A percentile compares a stretch with the other conserved stretches of the same genome.
These are phyloP conservation scores for Pachymerium ferrugineum DNA, from an alignment of 2,888 invertebrate genomes.

Conservation along the genomic window DNA sequence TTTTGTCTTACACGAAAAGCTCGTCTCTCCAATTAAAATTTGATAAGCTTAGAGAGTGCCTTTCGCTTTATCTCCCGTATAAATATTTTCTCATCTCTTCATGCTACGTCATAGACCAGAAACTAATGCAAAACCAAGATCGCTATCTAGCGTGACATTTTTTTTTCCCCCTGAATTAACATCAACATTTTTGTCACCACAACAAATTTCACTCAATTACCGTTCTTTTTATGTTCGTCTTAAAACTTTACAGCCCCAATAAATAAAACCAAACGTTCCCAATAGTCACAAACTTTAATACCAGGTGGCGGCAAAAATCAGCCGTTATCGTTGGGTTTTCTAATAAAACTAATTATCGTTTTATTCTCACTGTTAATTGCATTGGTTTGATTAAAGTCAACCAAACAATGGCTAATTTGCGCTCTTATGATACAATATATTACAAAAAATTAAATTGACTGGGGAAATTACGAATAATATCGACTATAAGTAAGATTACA, in stretches of 20 bases:
- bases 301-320: conserved; percentile 17
- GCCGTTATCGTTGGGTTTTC: neutral
- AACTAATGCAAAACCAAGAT: neutral
- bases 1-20: neutral
- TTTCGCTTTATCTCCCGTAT: neutral
- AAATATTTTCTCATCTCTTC: neutral
- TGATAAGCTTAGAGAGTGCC: neutral
- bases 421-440: too few species aligned
- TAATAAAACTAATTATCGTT: neutral
- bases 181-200: conserved; percentile 27
- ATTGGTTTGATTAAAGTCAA: neutral
- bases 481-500: too few species aligned
- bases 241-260: conserved; percentile 2
- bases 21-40: neutral
- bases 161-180: neutral
- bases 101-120: neutral
- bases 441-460: too few species aligned
- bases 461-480: too few species aligned
- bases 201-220: conserved; percentile 22
- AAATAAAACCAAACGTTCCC: conserved; percentile 17
- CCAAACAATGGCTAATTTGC: too few species aligned
- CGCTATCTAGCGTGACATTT: neutral
- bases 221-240: neutral
- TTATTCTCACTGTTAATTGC: neutral
- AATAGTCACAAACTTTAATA: conserved; percentile 19